Evolutionary conservation across 2,797 vertebrate species (phyloP).

Genomic region (Urosaurus nigricauda): DNA sequence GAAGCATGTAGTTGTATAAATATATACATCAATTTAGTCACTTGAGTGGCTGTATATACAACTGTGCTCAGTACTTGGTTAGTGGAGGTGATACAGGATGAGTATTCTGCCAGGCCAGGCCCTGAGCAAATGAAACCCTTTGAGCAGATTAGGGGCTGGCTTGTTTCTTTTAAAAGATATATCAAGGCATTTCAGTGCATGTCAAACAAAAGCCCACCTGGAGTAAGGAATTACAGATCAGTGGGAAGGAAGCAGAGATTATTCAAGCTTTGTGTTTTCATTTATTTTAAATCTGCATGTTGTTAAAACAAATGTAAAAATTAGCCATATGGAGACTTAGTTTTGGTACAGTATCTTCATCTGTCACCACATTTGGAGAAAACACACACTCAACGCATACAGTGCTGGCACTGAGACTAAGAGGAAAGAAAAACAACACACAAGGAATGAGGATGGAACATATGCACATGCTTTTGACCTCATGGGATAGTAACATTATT

Average conservation of each 20-base stretch:
- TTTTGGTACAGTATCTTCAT: slow-evolving; percentile 82
- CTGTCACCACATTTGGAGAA: slow-evolving; percentile 78
- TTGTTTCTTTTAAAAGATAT: slow-evolving; percentile 62
- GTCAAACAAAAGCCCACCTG: slow-evolving; percentile 72
- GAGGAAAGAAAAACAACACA: slow-evolving; percentile 67
- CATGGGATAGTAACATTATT: slow-evolving; percentile 78
- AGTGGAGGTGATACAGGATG: slow-evolving; percentile 21
- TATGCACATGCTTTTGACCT: slow-evolving; percentile 78
- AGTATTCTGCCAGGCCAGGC: slow-evolving; percentile 42
- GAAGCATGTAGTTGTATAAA: neutral
- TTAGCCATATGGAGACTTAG: slow-evolving; percentile 82
- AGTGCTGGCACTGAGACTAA: slow-evolving; percentile 65
- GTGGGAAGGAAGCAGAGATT: slow-evolving; percentile 68
- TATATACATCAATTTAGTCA: neutral
- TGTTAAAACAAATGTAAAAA: slow-evolving; percentile 84
- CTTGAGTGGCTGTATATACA: neutral
- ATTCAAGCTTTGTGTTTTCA: slow-evolving; percentile 76
- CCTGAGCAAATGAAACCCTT: slow-evolving; percentile 63
- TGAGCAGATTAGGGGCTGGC: slow-evolving; percentile 57
- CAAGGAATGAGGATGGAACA: slow-evolving; percentile 76
- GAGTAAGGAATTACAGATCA: slow-evolving; percentile 71
- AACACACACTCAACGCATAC: slow-evolving; percentile 44
- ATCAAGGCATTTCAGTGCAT: slow-evolving; percentile 66
- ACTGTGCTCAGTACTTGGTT: neutral
- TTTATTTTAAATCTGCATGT: slow-evolving; percentile 80